Evolutionary conservation across 1,140 invertebrate species (phyloP).

Genomic region (Coelopa frigida): DNA sequence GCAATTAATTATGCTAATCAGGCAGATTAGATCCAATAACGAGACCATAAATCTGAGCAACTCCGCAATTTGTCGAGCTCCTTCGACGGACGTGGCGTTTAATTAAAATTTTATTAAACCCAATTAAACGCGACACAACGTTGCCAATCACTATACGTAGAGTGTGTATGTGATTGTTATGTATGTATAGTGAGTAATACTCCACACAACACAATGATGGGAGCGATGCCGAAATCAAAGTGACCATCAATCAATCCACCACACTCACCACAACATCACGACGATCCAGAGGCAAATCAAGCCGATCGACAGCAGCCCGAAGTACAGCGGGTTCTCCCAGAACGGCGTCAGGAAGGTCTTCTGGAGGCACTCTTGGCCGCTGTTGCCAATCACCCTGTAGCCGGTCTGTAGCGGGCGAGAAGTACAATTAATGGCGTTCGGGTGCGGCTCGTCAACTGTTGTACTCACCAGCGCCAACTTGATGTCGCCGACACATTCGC

Average conservation of each 20-base stretch:
- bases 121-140: too few relatives aligned
- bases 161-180: too few relatives aligned
- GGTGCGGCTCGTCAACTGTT: background rate
- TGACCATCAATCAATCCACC: background rate
- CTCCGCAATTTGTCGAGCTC: too few relatives aligned
- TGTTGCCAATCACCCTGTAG: constrained; percentile 28
- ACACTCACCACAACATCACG: constrained; percentile 41
- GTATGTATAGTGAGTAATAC: background rate
- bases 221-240: too few relatives aligned
- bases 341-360: constrained; percentile 42
- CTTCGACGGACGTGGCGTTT: too few relatives aligned
- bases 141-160: too few relatives aligned
- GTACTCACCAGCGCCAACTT: constrained; percentile 26
- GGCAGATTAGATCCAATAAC: too few relatives aligned
- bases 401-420: constrained; percentile 21
- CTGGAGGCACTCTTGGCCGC: constrained; percentile 37
- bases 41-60: too few relatives aligned
- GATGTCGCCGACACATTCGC: constrained; percentile 31
- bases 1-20: too few relatives aligned
- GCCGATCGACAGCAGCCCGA: constrained; percentile 36
- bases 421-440: background rate
- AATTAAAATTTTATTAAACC: too few relatives aligned
- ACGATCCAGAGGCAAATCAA: constrained; percentile 41
- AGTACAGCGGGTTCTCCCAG: constrained; percentile 40
- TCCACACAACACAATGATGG: too few relatives aligned